Conservation (phyloP, 2,113 vertebrate species). For the Sigmodon hispidus region DNA sequence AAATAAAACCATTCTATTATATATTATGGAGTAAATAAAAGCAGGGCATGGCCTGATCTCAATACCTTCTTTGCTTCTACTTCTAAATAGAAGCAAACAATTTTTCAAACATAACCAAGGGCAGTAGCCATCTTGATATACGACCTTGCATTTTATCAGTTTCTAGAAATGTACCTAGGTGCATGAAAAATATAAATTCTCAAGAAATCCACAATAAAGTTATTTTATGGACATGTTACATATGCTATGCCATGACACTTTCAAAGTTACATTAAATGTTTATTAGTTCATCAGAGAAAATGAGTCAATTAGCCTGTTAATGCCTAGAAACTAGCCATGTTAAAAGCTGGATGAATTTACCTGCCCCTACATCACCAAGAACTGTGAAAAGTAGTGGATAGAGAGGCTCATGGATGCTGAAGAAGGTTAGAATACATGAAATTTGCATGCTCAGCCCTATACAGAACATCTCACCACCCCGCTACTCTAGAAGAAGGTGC, state of each 20-base stretch:
- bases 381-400: background rate
- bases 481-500: background rate
- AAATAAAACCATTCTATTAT: background rate
- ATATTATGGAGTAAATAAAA: background rate
- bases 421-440: background rate
- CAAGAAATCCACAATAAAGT: background rate
- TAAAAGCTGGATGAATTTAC: background rate
- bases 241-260: background rate
- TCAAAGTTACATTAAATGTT: background rate
- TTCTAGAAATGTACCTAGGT: background rate
- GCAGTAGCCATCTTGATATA: background rate
- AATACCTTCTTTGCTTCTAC: background rate
- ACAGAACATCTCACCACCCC: background rate
- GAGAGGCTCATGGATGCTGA: background rate
- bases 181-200: background rate
- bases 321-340: background rate
- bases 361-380: background rate
- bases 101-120: background rate
- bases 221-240: background rate
- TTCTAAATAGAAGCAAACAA: background rate
- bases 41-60: too few relatives aligned
- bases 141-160: background rate
- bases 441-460: background rate
- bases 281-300: background rate
- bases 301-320: slow-evolving; percentile 2